Conservation (phyloP, 2,888 invertebrate genomes). For the Parascotia fuliginaria region DNA sequence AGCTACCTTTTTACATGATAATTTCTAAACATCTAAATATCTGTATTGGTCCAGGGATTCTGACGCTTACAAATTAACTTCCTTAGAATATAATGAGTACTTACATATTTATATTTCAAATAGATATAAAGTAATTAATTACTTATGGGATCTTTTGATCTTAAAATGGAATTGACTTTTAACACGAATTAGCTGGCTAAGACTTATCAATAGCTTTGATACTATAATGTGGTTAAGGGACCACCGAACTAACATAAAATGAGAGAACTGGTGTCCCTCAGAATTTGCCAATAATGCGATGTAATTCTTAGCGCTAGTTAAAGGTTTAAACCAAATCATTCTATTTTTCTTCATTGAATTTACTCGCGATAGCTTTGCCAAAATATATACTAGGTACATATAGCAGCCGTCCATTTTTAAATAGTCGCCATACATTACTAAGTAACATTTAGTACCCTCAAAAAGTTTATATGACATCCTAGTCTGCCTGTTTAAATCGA, state of each 20-base stretch:
- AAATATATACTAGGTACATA: constrained; percentile 15
- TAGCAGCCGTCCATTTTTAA: constrained; percentile 58
- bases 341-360: not conserved
- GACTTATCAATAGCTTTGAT: constrained; percentile 21
- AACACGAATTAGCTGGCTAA: constrained; percentile 23
- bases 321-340: not conserved
- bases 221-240: constrained; percentile 29
- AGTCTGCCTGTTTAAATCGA: too few relatives aligned
- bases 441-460: constrained; percentile 11
- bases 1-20: too few relatives aligned
- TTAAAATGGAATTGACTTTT: constrained; percentile 38
- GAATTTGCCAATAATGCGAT: not conserved
- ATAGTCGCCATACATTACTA: constrained; percentile 25
- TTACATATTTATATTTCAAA: not conserved
- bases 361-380: constrained; percentile 2
- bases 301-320: too few relatives aligned
- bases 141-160: constrained; percentile 23
- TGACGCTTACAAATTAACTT: not conserved
- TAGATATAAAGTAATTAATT: not conserved
- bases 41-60: too few relatives aligned
- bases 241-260: constrained; percentile 29
- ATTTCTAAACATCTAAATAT: too few relatives aligned
- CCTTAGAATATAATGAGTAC: too few relatives aligned
- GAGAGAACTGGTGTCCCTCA: constrained; percentile 22
- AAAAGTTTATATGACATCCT: constrained; percentile 3